A percentile compares a stretch with the other conserved stretches of the same genome.
Conservation (phyloP, 2,113 vertebrate genomes). For the Tonatia bakeri region DNA sequence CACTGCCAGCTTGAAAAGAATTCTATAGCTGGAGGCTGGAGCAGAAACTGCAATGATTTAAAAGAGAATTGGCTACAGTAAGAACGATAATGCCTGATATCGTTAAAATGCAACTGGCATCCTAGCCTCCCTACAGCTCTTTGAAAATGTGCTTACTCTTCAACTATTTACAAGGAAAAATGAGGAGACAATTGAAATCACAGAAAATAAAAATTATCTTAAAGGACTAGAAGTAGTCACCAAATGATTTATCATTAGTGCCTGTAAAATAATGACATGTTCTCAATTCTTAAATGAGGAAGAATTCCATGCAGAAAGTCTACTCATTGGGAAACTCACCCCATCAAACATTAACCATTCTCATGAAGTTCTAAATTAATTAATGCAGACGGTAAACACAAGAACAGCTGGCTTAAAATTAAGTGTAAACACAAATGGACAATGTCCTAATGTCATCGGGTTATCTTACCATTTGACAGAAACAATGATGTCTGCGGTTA, state of each 20-base stretch:
- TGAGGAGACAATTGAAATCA: conserved; percentile 83
- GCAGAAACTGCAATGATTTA: conserved; percentile 89
- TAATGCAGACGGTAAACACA: conserved; percentile 61
- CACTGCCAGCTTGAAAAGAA: conserved; percentile 87
- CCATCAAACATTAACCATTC: conserved; percentile 20
- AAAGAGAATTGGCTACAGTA: conserved; percentile 93
- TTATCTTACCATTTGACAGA: conserved; percentile 7
- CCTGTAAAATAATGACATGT: conserved; percentile 76
- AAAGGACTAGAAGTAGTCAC: conserved; percentile 72
- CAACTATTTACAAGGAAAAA: conserved; percentile 87
- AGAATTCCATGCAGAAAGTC: conserved; percentile 67
- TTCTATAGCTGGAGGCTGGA: conserved; percentile 89
- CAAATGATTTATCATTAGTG: conserved; percentile 77
- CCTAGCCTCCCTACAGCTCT: conserved; percentile 85
- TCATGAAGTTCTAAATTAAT: conserved; percentile 71
- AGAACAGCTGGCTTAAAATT: conserved; percentile 33
- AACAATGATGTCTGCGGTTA: not conserved
- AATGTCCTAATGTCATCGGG: not conserved
- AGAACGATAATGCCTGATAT: conserved; percentile 85
- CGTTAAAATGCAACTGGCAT: conserved; percentile 93
- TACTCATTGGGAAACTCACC: conserved; percentile 34
- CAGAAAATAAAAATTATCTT: conserved; percentile 79
- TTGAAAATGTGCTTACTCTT: conserved; percentile 86
- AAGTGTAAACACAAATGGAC: conserved; percentile 19
- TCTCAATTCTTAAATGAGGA: conserved; percentile 63